Evolutionary conservation across 2,113 vertebrate genomes (phyloP).

Genomic region (Procapra przewalskii): DNA sequence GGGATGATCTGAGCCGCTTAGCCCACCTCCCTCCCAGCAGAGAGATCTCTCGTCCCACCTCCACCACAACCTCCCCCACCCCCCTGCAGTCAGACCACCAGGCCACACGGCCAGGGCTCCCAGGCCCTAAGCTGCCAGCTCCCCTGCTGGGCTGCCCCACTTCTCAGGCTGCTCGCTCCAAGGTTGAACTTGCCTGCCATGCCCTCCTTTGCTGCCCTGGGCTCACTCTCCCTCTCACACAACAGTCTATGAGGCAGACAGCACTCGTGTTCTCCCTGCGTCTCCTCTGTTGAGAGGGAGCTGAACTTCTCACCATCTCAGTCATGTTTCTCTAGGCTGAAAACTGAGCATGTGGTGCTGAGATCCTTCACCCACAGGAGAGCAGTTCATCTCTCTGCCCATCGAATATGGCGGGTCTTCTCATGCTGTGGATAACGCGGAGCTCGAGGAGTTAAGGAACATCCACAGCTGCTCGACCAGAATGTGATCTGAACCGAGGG

Average conservation of each 20-base stretch:
- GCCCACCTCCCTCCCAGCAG: background rate
- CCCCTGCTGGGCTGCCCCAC: background rate
- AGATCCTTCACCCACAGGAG: background rate
- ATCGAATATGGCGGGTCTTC: background rate
- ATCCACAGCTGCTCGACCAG: background rate
- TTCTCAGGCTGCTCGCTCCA: background rate
- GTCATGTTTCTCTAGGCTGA: background rate
- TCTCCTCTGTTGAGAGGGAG: background rate
- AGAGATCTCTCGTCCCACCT: background rate
- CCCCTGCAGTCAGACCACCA: background rate
- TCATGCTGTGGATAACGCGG: background rate
- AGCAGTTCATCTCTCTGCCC: background rate
- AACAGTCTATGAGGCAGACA: background rate
- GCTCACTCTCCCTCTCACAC: background rate
- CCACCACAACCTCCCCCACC: fast-evolving
- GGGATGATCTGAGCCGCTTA: no score
- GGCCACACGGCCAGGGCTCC: fast-evolving
- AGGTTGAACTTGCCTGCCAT: fast-evolving
- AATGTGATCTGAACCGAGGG: background rate
- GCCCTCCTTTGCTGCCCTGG: background rate
- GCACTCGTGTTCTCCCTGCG: background rate
- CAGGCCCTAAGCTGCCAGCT: background rate
- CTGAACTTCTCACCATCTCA: background rate
- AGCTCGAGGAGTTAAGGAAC: background rate
- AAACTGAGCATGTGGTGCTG: background rate